Conservation (phyloP, 2,113 vertebrate genomes). For the Pteropus alecto region DNA sequence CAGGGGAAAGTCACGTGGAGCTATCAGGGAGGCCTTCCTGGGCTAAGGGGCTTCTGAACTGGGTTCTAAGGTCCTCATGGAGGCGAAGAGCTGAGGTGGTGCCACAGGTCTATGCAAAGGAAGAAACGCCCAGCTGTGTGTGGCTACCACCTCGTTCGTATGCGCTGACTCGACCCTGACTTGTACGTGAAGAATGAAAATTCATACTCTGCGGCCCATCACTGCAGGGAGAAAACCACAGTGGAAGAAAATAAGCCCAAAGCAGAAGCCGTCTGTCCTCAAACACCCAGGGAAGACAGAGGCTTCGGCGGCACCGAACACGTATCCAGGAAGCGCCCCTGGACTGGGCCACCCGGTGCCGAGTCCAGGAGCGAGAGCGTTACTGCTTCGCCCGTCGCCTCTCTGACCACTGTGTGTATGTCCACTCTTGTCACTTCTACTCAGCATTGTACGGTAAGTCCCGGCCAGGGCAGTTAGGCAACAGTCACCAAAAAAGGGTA, state of each 20-base stretch:
- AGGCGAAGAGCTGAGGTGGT: background rate
- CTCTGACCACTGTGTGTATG: background rate
- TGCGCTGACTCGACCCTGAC: accelerated
- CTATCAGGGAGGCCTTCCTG: background rate
- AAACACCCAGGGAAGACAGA: background rate
- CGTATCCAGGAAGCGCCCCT: background rate
- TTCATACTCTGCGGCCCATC: background rate
- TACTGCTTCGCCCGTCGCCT: background rate
- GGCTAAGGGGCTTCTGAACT: background rate
- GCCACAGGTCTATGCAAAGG: background rate
- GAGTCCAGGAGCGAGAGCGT: accelerated
- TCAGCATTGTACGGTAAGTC: background rate
- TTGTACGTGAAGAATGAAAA: background rate
- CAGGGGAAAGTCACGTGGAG: background rate
- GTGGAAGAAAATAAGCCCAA: background rate
- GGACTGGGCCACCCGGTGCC: background rate
- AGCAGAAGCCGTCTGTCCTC: background rate
- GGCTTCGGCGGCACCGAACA: accelerated
- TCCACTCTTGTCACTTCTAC: no score
- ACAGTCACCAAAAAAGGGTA: background rate
- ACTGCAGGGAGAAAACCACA: accelerated
- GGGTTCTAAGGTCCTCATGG: background rate
- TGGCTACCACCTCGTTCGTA: background rate
- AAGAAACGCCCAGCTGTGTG: accelerated
- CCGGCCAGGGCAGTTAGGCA: background rate